Percentiles rank a stretch among this genome's conserved stretches.
Evolutionary conservation across 2,888 invertebrate genomes (phyloP).

Genomic region (Venustoraphidia nigricollis): DNA sequence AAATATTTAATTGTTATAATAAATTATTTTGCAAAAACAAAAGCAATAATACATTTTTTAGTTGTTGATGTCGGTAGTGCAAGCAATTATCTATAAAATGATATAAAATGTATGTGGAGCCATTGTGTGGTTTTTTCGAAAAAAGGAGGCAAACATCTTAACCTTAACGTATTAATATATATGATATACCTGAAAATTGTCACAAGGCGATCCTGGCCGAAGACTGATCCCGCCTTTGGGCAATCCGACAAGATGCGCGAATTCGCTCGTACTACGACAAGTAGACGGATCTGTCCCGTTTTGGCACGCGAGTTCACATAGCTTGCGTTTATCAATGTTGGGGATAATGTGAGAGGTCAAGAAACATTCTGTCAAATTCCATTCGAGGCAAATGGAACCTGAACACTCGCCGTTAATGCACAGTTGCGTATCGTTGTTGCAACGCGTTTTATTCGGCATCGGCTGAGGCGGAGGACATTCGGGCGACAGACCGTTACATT

Average conservation of each 20-base stretch:
- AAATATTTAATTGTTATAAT: too few species aligned
- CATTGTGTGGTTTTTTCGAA: too few species aligned
- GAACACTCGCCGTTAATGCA: slow-evolving; percentile 84
- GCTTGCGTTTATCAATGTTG: slow-evolving; percentile 63
- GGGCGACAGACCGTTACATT: slow-evolving; percentile 72
- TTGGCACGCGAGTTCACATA: slow-evolving; percentile 97
- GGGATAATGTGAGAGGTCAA: slow-evolving; percentile 63
- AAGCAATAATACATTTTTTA: too few species aligned
- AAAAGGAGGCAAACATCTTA: too few species aligned
- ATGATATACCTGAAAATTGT: slow-evolving; percentile 74
- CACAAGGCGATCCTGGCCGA: slow-evolving; percentile 93
- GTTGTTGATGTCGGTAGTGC: too few species aligned
- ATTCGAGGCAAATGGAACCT: slow-evolving; percentile 88
- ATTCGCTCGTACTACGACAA: slow-evolving; percentile 79
- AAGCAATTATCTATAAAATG: too few species aligned
- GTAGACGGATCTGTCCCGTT: slow-evolving; percentile 56
- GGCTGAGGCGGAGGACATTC: slow-evolving; percentile 76
- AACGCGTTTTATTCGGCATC: slow-evolving; percentile 79
- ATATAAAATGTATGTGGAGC: too few species aligned
- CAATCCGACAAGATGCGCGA: slow-evolving; percentile 54
- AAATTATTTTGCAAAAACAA: too few species aligned
- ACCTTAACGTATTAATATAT: too few species aligned
- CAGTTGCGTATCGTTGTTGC: slow-evolving; percentile 82
- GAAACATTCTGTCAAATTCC: slow-evolving; percentile 92
- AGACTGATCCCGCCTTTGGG: slow-evolving; percentile 72